Evolutionary conservation across 1,140 invertebrate species (phyloP).

Genomic region (Ectropis grisescens): DNA sequence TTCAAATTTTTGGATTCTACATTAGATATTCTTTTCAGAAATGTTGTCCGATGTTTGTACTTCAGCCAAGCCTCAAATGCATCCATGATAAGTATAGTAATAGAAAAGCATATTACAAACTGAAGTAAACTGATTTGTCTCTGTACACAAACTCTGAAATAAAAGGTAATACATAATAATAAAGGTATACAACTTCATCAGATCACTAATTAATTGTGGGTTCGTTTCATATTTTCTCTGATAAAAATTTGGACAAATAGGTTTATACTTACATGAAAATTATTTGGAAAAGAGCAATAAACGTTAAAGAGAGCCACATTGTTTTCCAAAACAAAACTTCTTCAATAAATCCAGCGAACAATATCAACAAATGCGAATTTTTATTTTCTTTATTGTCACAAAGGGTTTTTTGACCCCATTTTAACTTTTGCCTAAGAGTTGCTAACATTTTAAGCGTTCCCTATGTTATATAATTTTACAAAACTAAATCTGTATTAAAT

Average conservation of each 20-base stretch:
- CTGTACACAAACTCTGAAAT: conserved; percentile 39
- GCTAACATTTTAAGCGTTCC: conserved; percentile 12
- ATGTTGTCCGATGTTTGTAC: conserved; percentile 53
- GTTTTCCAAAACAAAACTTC: conserved; percentile 57
- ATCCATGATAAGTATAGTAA: conserved; percentile 30
- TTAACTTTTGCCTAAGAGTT: conserved; percentile 17
- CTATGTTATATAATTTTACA: not conserved
- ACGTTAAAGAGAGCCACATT: conserved; percentile 48
- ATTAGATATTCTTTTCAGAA: conserved; percentile 35
- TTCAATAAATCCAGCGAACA: conserved; percentile 34
- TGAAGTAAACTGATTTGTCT: conserved; percentile 38
- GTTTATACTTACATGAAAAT: conserved; percentile 42
- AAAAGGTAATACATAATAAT: too few relatives aligned
- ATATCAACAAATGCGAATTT: conserved; percentile 18
- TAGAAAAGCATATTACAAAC: conserved; percentile 28
- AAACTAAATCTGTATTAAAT: too few relatives aligned
- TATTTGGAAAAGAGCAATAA: conserved; percentile 37
- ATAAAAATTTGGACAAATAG: conserved; percentile 3
- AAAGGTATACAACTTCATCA: too few relatives aligned
- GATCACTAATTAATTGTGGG: too few relatives aligned
- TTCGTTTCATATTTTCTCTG: too few relatives aligned
- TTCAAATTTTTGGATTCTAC: conserved; percentile 30
- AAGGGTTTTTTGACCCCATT: conserved; percentile 19
- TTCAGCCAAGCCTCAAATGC: conserved; percentile 56
- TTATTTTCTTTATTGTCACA: conserved; percentile 14